phyloP scores from a whole-genome alignment of 2,113 vertebrate genomes.

The Athene noctua region DNA sequence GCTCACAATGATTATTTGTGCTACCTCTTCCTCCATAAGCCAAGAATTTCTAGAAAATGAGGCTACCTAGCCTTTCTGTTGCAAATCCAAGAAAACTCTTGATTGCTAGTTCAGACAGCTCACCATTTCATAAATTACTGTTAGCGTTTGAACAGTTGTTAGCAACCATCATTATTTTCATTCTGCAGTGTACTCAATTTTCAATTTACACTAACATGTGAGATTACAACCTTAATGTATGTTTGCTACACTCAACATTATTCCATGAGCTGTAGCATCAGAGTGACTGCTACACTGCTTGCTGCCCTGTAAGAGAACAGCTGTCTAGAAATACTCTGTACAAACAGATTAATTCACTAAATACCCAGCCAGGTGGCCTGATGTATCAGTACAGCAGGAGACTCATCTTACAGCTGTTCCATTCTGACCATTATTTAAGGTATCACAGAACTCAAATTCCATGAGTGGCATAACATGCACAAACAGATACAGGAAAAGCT shows the following conservation, averaged over 20 bases:
- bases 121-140: neutral
- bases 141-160: neutral
- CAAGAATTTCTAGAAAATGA: neutral
- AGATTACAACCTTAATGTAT: neutral
- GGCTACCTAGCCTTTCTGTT: neutral
- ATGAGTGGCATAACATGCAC: neutral
- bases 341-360: neutral
- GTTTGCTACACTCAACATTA: fast-evolving
- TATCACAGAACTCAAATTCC: neutral
- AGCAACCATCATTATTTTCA: neutral
- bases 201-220: neutral
- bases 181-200: neutral
- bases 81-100: neutral
- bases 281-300: neutral
- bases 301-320: neutral
- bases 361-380: neutral
- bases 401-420: neutral
- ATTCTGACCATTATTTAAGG: neutral
- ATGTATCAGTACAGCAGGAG: neutral
- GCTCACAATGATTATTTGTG: neutral
- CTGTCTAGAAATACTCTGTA: neutral
- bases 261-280: neutral
- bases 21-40: neutral
- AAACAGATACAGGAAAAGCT: neutral
- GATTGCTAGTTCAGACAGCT: neutral